These are phyloP conservation scores for Stratiomys singularior DNA, from an alignment of 2,888 invertebrate species.

Conservation along the genomic window DNA sequence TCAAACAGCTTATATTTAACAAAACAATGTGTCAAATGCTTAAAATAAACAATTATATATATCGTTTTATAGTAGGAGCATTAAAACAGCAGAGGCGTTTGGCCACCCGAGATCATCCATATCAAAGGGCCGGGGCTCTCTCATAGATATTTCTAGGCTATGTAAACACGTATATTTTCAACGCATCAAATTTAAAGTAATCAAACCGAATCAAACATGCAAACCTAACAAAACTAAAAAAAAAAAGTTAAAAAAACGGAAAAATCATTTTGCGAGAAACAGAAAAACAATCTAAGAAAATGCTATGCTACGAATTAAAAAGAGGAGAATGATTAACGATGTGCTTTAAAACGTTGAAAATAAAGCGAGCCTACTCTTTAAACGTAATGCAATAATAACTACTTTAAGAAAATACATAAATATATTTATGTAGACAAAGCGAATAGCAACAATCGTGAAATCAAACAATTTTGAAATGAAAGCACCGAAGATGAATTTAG, in stretches of 20 bases:
- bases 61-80: constrained; percentile 63
- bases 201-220: neutral
- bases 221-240: neutral
- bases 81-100: constrained; percentile 82
- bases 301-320: neutral
- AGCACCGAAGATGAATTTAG: neutral
- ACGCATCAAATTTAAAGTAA: constrained; percentile 31
- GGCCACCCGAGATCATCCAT: constrained; percentile 92
- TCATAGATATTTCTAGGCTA: constrained; percentile 61
- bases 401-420: constrained; percentile 15
- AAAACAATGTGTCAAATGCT: constrained; percentile 12
- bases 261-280: neutral
- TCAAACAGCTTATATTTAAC: neutral
- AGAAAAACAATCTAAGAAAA: neutral
- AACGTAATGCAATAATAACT: constrained; percentile 30
- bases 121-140: constrained; percentile 94
- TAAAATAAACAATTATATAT: constrained; percentile 47
- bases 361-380: neutral
- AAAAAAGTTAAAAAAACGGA: neutral
- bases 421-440: constrained; percentile 5
- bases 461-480: neutral
- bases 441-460: constrained; percentile 2
- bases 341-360: constrained; percentile 8
- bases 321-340: constrained; percentile 1
- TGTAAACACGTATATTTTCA: constrained; percentile 13